Conservation (phyloP, 92 coral and sea anemone genomes). For the Epizoanthus rinbou region DNA sequence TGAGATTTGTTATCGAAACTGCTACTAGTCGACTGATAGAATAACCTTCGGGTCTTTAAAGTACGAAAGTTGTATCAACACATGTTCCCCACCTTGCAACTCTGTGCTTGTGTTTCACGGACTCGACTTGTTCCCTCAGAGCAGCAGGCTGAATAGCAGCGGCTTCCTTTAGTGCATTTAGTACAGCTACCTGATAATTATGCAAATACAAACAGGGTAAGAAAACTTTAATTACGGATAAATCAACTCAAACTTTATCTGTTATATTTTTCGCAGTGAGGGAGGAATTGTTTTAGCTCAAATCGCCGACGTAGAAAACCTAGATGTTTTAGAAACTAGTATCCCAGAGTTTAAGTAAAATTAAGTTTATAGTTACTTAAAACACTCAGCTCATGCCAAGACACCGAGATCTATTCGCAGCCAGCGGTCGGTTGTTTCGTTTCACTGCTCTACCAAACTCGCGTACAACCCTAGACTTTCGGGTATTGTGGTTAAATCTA, state of each 20-base stretch:
- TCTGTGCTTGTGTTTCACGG: slow-evolving; percentile 96
- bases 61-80: not conserved
- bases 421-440: too few relatives aligned
- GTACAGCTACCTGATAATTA: slow-evolving; percentile 77
- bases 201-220: not conserved
- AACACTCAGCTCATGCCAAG: not conserved
- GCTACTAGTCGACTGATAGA: too few relatives aligned
- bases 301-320: too few relatives aligned
- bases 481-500: too few relatives aligned
- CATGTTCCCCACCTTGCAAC: slow-evolving; percentile 74
- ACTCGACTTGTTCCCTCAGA: slow-evolving; percentile 81
- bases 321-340: too few relatives aligned
- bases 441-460: too few relatives aligned
- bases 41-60: too few relatives aligned
- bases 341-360: too few relatives aligned
- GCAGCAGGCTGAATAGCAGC: slow-evolving; percentile 70
- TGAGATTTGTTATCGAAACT: too few relatives aligned
- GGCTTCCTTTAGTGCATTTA: slow-evolving; percentile 78
- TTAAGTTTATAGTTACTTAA: not conserved
- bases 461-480: too few relatives aligned
- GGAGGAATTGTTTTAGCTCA: too few relatives aligned
- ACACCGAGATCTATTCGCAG: too few relatives aligned
- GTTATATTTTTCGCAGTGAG: not conserved
- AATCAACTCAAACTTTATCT: not conserved
- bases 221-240: not conserved